Base-by-base conservation (phyloP, 2,113 vertebrate species). In the Terrapene triunguis region DNA sequence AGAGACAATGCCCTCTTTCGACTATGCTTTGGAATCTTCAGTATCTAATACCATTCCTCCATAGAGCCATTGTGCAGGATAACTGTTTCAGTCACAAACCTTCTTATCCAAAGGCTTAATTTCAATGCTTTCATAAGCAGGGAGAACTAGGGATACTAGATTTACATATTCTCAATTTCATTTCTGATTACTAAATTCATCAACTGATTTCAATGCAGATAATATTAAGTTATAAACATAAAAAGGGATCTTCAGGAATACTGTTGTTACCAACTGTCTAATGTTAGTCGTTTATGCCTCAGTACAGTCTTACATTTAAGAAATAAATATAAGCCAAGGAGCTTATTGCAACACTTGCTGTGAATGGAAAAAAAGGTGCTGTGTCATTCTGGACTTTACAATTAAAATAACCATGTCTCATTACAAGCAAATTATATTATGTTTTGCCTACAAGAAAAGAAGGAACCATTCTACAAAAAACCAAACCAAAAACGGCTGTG, bases 151-250 rank as follows among this genome's bases (percentile, higher is more conserved):
- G 94, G 97, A 96, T 92, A 86, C 62, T 44, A 3, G 11, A 96
- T 97, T 96, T 95, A 91, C 95, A 96, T 96, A 96, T 86, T 93
- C 72, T 57, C 85, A 80, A 97, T 97, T 95, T 97, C 22, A 95
- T 91, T 96, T 95, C 89, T 97, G 94, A 96, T 95, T 96, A 83
- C 78, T 95, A 97, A 96, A 96, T 97, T 93, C 92, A 96, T 97
- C 87, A 95, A 65, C 85, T 88, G 90, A 79, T 94, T 96, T 97
- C 89, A 95, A 97, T 96, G 96, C 29, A 94, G 87, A 94, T 89
- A 72, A 62, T 96, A 95, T 19, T 17, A 72, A 72, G n/a, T 38
- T 82, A 93, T 57, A 96, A 97, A 95, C 96, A 94, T 79, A 90
- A 83, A 55, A 94, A 95, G 80, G 19, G 27, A 92, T 54, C 97